Conservation (phyloP, 2,888 invertebrate genomes). For the Nomada ruficornis region DNA sequence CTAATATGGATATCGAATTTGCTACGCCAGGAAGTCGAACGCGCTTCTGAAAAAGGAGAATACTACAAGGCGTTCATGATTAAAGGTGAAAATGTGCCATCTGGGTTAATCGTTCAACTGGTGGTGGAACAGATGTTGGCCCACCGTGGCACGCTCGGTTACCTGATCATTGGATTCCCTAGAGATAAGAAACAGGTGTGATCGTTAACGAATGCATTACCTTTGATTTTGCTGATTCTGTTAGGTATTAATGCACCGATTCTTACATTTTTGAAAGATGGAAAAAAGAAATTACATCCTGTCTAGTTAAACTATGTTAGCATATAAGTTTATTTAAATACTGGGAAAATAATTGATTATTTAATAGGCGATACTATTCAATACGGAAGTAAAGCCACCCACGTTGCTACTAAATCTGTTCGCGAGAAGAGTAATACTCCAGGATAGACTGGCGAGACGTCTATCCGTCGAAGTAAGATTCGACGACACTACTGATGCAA, state of each 20-base stretch:
- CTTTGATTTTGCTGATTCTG: constrained; percentile 1
- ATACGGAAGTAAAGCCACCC: constrained; percentile 40
- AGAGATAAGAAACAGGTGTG: constrained; percentile 67
- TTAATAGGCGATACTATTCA: constrained; percentile 43
- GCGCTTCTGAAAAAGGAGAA: constrained; percentile 47
- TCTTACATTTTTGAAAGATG: too few relatives aligned
- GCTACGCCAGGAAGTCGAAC: constrained; percentile 62
- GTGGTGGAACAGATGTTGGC: constrained; percentile 67
- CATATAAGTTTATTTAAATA: background rate
- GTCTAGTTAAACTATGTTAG: too few relatives aligned
- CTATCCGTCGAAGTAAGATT: background rate
- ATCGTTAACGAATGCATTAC: constrained; percentile 6
- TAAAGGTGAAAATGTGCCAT: constrained; percentile 64
- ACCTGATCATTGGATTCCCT: constrained; percentile 72
- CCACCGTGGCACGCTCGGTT: constrained; percentile 61
- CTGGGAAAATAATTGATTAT: constrained; percentile 13
- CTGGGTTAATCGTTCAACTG: constrained; percentile 66
- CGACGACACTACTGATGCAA: constrained; percentile 12
- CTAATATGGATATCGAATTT: constrained; percentile 63
- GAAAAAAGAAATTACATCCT: too few relatives aligned
- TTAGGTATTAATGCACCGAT: background rate
- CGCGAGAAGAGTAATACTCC: constrained; percentile 15
- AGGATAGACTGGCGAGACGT: constrained; percentile 11
- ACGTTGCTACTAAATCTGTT: constrained; percentile 32
- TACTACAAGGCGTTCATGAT: constrained; percentile 65